Percentiles rank a stretch among this genome's conserved stretches.
These are phyloP conservation scores for Oryzias dopingdopingensis DNA, from an alignment of 2,797 vertebrate species.

Conservation along the genomic window DNA sequence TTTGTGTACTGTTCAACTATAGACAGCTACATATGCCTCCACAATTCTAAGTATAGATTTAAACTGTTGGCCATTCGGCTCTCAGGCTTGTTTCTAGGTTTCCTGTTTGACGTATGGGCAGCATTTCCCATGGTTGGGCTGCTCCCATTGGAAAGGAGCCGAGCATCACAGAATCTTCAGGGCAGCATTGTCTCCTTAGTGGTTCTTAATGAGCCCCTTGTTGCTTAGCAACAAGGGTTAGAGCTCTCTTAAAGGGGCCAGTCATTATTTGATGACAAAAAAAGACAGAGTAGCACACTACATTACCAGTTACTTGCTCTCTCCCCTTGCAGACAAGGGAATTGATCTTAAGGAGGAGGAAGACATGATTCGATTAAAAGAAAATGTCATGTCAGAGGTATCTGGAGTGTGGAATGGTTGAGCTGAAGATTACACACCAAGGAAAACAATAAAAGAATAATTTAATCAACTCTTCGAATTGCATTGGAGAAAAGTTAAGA, in stretches of 20 bases:
- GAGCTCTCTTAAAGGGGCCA: constrained; percentile 65
- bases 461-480: no score
- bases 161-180: constrained; percentile 49
- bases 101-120: constrained; percentile 20
- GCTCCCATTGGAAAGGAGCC: constrained; percentile 49
- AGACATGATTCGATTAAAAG: background rate
- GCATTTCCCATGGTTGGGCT: constrained; percentile 8
- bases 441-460: no score
- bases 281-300: constrained; percentile 12
- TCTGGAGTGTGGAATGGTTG: background rate
- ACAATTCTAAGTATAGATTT: background rate
- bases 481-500: no score
- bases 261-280: constrained; percentile 37
- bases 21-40: no score
- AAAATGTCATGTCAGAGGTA: background rate
- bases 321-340: constrained; percentile 18
- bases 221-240: constrained; percentile 76
- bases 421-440: no score
- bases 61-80: background rate
- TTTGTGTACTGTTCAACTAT: background rate
- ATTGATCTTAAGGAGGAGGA: background rate
- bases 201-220: constrained; percentile 35
- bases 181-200: constrained; percentile 48
- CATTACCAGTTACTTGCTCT: constrained; percentile 30
- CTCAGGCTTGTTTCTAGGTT: background rate